Base-by-base conservation (phyloP, 2,113 vertebrate genomes). In the Pyxicephalus adspersus region DNA sequence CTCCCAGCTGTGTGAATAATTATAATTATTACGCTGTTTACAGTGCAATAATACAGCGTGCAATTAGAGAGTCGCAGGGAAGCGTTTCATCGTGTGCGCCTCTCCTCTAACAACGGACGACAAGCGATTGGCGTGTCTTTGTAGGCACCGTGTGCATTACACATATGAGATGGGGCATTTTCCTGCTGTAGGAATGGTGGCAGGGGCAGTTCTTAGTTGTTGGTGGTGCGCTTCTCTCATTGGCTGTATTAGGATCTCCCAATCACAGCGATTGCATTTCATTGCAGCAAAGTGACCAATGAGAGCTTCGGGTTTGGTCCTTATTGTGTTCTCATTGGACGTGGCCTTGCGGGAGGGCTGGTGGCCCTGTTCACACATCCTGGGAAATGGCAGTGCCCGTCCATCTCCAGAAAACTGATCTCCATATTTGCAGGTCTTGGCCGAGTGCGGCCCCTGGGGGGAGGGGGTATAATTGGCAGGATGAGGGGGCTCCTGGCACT, bases 1-100 rank as follows among this genome's bases (percentile, higher is more conserved):
- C 55, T 55, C 72, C 72, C 72, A 60, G 57, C 72, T 61, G 55
- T 75, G 72, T 31, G 55, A 58, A 75, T 75, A 75, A 75, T 75
- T 75, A 75, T 31, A 25, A 26, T 71, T 71, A 71, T 71, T 71
- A 54, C 51, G 13, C 50, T 71, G 68, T 54, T 54, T 75, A 61
- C 72, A 61, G 52, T 16, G 72, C n/a, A 5, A 52, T 20, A 75
- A 75, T 26, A 55, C 19, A 23, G 57, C 57, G 71, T 58, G 71
- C 71, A 74, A 74, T 74, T 58, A 74, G 71, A n/a, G 11, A 34
- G 20, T 17, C 11, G 31, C 72, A 20, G 72, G 29, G 57, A 61
- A n/a, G 25, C 17, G 52, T 29, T 19, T 29, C 52, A 3, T 26
- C 50, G 6, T 17, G 26, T 65, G 28, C 1, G 19, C 16, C 19